Conservation (phyloP, 2,888 invertebrate species). For the Trachelus iudaicus region DNA sequence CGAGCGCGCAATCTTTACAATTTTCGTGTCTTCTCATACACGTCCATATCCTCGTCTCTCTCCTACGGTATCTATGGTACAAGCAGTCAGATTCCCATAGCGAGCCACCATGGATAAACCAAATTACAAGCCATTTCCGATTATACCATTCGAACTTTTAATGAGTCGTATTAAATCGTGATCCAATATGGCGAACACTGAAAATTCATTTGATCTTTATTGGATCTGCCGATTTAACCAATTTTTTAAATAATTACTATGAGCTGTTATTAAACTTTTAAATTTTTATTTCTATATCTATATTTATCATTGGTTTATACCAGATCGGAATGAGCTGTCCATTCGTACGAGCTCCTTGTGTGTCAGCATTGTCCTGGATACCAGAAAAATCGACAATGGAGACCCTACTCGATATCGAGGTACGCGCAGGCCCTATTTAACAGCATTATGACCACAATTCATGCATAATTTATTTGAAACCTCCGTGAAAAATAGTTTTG, state of each 20-base stretch:
- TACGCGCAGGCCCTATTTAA: constrained; percentile 28
- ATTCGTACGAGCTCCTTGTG: background rate
- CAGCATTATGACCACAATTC: constrained; percentile 34
- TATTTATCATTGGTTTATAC: background rate
- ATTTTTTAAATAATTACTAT: background rate
- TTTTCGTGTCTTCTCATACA: constrained; percentile 31
- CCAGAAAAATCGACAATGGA: background rate
- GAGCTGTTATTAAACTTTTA: background rate
- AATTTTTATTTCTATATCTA: background rate
- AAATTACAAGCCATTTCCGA: background rate
- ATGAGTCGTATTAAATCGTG: background rate
- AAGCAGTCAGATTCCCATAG: background rate
- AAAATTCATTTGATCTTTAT: background rate
- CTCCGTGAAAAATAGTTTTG: constrained; percentile 36
- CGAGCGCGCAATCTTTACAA: constrained; percentile 16
- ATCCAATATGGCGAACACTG: background rate
- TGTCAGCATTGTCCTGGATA: background rate
- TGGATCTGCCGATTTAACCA: background rate
- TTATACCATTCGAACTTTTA: background rate
- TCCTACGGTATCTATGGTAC: background rate
- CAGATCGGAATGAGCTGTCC: background rate
- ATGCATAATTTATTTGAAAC: constrained; percentile 37
- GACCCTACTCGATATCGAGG: background rate
- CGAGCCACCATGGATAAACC: background rate
- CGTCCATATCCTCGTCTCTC: background rate